Percentiles rank a stretch among this genome's conserved stretches.
phyloP scores from a whole-genome alignment of 37 sponge, comb jelly and placozoan genomes.

The Hexactinellida sp. region DNA sequence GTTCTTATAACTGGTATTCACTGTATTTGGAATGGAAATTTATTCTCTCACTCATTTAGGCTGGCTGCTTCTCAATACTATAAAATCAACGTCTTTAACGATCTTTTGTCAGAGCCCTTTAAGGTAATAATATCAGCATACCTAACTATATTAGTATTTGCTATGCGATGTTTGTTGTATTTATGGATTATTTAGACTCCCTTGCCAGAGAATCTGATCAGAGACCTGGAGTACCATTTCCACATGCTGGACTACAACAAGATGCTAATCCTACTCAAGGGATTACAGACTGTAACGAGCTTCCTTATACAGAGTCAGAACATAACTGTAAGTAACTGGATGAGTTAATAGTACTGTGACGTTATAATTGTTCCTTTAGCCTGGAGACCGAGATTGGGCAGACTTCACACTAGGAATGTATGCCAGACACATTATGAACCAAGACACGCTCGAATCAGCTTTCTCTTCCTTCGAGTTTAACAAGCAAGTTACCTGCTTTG shows the following conservation, averaged over 20 bases:
- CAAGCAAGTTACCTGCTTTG: not conserved
- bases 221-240: constrained; percentile 14
- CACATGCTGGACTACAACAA: not conserved
- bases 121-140: not conserved
- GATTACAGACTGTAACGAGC: not conserved
- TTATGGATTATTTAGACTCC: not conserved
- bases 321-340: not conserved
- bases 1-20: not conserved
- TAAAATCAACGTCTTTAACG: not conserved
- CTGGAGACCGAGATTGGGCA: not conserved
- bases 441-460: not conserved
- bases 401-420: not conserved
- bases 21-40: not conserved
- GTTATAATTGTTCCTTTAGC: not conserved
- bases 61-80: not conserved
- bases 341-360: not conserved
- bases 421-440: not conserved
- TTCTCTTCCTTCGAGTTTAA: not conserved
- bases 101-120: not conserved
- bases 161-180: not conserved
- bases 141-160: not conserved
- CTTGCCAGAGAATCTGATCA: not conserved
- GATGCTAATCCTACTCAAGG: not conserved
- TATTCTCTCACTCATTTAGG: not conserved
- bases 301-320: constrained; percentile 15